Percentiles rank a stretch among this genome's conserved stretches.
Conservation (phyloP, 1,140 invertebrate species). For the Megalopta genalis region DNA sequence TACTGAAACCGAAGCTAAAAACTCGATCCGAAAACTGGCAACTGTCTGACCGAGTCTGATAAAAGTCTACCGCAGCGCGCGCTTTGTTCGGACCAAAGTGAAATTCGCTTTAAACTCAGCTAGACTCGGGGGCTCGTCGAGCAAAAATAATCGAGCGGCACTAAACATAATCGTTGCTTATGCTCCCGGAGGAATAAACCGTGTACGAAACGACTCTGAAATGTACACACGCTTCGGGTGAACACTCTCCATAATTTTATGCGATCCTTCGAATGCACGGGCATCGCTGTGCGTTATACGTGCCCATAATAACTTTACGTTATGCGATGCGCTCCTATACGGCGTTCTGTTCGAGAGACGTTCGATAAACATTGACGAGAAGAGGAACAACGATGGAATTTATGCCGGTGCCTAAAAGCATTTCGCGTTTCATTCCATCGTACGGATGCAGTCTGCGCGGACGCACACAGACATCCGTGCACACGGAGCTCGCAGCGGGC, state of each 20-base stretch:
- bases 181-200: too few species aligned
- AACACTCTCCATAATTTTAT: background rate
- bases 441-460: slow-evolving; percentile 30
- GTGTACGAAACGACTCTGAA: too few species aligned
- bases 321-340: background rate
- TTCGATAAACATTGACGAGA: slow-evolving; percentile 29
- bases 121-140: too few species aligned
- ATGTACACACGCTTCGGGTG: too few species aligned
- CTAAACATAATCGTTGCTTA: too few species aligned
- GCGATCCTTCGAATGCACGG: background rate
- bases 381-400: slow-evolving; percentile 29
- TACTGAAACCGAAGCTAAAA: too few species aligned
- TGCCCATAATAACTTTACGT: background rate
- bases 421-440: background rate
- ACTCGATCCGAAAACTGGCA: too few species aligned
- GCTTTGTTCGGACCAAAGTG: too few species aligned
- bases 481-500: background rate
- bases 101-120: too few species aligned
- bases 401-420: slow-evolving; percentile 15
- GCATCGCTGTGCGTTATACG: background rate
- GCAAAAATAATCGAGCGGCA: too few species aligned
- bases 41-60: too few species aligned
- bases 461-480: background rate
- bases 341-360: background rate
- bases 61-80: too few species aligned